A percentile compares a stretch with the other conserved stretches of the same genome.
Conservation (phyloP, 2,888 invertebrate species). For the Noctuana brunneofusca region DNA sequence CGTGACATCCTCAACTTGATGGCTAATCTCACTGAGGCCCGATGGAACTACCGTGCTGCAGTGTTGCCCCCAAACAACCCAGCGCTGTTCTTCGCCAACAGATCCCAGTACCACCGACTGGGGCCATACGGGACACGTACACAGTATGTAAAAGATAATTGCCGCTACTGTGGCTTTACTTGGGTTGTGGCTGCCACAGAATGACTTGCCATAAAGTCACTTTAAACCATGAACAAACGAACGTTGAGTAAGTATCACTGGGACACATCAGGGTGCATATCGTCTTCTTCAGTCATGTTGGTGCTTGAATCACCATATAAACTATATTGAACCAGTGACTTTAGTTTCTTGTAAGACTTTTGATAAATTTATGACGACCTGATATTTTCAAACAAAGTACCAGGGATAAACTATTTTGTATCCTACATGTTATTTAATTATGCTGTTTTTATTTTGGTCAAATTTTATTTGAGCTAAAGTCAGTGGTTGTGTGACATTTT, state of each 20-base stretch:
- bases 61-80: slow-evolving; percentile 82
- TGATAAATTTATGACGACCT: slow-evolving; percentile 47
- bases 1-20: slow-evolving; percentile 84
- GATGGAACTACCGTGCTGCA: slow-evolving; percentile 82
- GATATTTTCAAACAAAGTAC: slow-evolving; percentile 43
- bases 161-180: slow-evolving; percentile 77
- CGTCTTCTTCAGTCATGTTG: slow-evolving; percentile 58
- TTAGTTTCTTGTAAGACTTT: slow-evolving; percentile 48
- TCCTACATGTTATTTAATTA: slow-evolving; percentile 41
- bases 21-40: slow-evolving; percentile 77
- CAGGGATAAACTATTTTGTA: slow-evolving; percentile 43
- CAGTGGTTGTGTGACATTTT: slow-evolving; percentile 61
- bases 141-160: slow-evolving; percentile 82
- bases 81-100: slow-evolving; percentile 83
- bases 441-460: slow-evolving; percentile 43
- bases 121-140: slow-evolving; percentile 80
- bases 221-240: slow-evolving; percentile 66
- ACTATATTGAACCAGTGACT: slow-evolving; percentile 51
- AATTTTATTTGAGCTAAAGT: slow-evolving; percentile 51
- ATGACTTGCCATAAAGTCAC: slow-evolving; percentile 59
- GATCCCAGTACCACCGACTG: slow-evolving; percentile 84
- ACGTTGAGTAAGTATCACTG: slow-evolving; percentile 64
- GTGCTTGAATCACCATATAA: slow-evolving; percentile 51
- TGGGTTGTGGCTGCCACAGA: slow-evolving; percentile 78
- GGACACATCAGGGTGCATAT: slow-evolving; percentile 73